Base-by-base conservation (phyloP, 2,888 invertebrate species). In the Philereme transversata region DNA sequence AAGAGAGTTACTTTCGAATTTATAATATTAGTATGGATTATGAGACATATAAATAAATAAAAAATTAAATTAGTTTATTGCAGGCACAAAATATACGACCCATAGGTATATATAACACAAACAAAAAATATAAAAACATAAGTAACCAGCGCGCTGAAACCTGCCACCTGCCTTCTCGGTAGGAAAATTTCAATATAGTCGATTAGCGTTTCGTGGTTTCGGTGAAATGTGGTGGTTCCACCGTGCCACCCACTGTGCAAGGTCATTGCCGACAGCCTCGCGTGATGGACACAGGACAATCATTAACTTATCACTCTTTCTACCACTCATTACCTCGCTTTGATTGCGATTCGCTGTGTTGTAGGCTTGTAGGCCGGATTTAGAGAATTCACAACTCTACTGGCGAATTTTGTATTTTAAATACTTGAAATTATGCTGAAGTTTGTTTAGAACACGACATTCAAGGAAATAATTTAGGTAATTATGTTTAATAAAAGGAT, bases 211-310 rank as follows among this genome's bases (percentile, higher is more conserved):
- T 73, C 71, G 73, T 72, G 70, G 70, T 69, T 71, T 74, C 65
- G 70, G 67, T 62, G 51, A 60, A 69, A 65, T 62, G 69, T 68
- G 71, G 71, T 63, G 70, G 67, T 56, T 57, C 57, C 56, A 48
- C 60, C 58, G 9, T 49, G 8, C 57, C 52, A 44, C 60, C 59
- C 67, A 58, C 54, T 63, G 51, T 51, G 46, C 86, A 87, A 88
- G 88, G 87, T 86, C 86, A 84, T 57, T 83, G 79, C 67, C 77
- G 76, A 71, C 67, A 72, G 72, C 75, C 69, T 78, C 72, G 79
- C 79, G 77, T 83, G 85, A 81, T 82, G 78, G 76, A 79, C 77
- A 75, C 64, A 67, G 71, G 64, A 70, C 72, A 72, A 77, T 74
- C 77, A 77, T 70, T 69, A 72, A 64, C 71, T 70, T 71, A 71